These are phyloP conservation scores for Caenorhabditis virilis DNA, from an alignment of 2,888 invertebrate species.

Conservation along the genomic window DNA sequence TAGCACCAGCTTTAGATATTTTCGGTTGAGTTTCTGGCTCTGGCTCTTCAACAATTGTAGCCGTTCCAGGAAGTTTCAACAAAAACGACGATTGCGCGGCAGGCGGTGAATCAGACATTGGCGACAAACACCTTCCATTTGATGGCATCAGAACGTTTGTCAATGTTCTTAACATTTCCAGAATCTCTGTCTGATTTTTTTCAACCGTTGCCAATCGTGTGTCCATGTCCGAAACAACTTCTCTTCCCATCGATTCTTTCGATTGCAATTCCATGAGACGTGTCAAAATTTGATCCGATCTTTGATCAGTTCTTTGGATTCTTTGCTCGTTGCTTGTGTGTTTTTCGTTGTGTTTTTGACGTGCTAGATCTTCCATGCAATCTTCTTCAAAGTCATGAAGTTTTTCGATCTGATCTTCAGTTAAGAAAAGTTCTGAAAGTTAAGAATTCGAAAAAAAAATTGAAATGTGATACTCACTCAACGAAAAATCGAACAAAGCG, in stretches of 20 bases:
- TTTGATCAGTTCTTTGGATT: conserved; percentile 69
- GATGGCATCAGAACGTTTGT: neutral
- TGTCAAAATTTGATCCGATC: conserved; percentile 70
- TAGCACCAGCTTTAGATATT: neutral
- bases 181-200: conserved; percentile 37
- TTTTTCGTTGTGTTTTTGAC: conserved; percentile 79
- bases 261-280: conserved; percentile 70
- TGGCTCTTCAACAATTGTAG: conserved; percentile 19
- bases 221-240: conserved; percentile 55
- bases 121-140: conserved; percentile 10
- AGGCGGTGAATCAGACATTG: conserved; percentile 14
- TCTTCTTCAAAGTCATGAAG: conserved; percentile 95
- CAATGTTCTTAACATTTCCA: neutral
- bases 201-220: conserved; percentile 56
- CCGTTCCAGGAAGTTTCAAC: conserved; percentile 23
- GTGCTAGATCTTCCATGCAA: conserved; percentile 88
- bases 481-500: conserved; percentile 57
- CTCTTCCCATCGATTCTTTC: conserved; percentile 54
- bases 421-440: conserved; percentile 47
- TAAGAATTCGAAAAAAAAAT: conserved; percentile 3
- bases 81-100: too few species aligned
- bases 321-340: conserved; percentile 70
- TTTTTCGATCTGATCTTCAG: conserved; percentile 85
- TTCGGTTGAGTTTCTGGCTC: neutral
- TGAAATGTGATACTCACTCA: conserved; percentile 47